phyloP scores from a whole-genome alignment of 2,797 vertebrate species.

The Pristis pectinata region DNA sequence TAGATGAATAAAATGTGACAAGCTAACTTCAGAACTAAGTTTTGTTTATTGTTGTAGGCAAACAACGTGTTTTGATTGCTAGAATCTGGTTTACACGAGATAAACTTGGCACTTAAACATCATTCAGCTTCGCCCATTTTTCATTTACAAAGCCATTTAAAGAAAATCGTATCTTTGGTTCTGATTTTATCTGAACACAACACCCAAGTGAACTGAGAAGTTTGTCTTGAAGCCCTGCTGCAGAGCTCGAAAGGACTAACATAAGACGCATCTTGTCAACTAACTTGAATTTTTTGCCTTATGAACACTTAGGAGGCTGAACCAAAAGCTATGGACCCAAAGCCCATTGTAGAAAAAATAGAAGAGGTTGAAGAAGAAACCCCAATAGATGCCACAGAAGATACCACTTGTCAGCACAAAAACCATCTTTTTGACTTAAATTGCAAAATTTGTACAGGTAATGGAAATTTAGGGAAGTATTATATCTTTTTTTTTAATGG shows the following conservation, averaged over 20 bases:
- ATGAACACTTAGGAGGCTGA: conserved; percentile 16
- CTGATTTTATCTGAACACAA: not conserved
- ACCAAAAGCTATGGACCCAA: not conserved
- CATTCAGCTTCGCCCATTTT: not conserved
- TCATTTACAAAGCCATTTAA: not conserved
- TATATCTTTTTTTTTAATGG: not conserved
- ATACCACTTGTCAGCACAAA: conserved; percentile 89
- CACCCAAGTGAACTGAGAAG: not conserved
- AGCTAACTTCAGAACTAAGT: not conserved
- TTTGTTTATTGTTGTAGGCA: not conserved
- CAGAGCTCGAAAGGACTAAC: not conserved
- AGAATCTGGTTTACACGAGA: not conserved
- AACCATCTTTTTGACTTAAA: conserved; percentile 94
- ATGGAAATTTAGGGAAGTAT: conserved; percentile 35
- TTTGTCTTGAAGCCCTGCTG: not conserved
- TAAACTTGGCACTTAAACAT: not conserved
- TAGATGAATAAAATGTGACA: not conserved
- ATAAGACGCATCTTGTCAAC: not conserved
- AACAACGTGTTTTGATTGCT: not conserved
- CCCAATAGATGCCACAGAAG: conserved; percentile 64
- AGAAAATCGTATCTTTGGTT: not conserved
- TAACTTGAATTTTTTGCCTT: not conserved
- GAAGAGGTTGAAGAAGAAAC: conserved; percentile 68
- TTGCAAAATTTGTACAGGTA: conserved; percentile 99
- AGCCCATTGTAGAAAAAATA: conserved; percentile 56